Percentiles rank a stretch among this genome's conserved stretches.
phyloP scores from a whole-genome alignment of 2,797 vertebrate genomes.

The Mormyrus hasselquistii region DNA sequence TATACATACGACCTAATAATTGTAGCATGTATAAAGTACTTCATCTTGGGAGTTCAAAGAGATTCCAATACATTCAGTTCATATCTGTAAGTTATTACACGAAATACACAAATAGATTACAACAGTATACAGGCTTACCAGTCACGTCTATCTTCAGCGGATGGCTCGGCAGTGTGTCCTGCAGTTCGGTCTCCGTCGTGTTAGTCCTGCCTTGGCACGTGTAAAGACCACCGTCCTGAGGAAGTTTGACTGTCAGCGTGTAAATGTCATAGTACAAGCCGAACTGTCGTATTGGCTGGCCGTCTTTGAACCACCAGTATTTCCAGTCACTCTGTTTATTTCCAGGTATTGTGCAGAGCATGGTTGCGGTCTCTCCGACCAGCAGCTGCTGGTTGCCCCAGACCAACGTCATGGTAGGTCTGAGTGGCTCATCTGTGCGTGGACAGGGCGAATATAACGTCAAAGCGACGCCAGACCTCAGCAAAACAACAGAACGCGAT shows the following conservation, averaged over 20 bases:
- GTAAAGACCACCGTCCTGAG: slow-evolving; percentile 42
- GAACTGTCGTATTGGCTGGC: neutral
- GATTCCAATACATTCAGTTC: neutral
- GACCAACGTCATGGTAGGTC: slow-evolving; percentile 31
- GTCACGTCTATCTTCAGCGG: slow-evolving; percentile 47
- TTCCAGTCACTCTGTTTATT: slow-evolving; percentile 32
- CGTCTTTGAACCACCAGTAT: slow-evolving; percentile 49
- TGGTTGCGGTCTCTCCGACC: slow-evolving; percentile 37
- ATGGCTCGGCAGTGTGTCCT: slow-evolving; percentile 36
- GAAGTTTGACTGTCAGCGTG: neutral
- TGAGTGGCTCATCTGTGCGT: neutral
- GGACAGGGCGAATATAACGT: neutral
- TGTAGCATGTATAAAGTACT: neutral
- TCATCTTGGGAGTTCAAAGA: neutral
- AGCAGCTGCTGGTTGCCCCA: slow-evolving; percentile 38
- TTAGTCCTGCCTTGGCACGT: slow-evolving; percentile 47
- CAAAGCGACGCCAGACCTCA: neutral
- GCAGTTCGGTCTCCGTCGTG: neutral
- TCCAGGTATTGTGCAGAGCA: slow-evolving; percentile 48
- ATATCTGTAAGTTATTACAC: neutral
- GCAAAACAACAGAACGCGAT: neutral
- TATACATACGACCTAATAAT: neutral
- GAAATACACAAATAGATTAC: neutral
- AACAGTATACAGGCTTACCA: slow-evolving; percentile 41
- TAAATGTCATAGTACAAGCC: neutral